Evolutionary conservation across 2,113 vertebrate species (phyloP).

Genomic region (Thamnaconus septentrionalis): DNA sequence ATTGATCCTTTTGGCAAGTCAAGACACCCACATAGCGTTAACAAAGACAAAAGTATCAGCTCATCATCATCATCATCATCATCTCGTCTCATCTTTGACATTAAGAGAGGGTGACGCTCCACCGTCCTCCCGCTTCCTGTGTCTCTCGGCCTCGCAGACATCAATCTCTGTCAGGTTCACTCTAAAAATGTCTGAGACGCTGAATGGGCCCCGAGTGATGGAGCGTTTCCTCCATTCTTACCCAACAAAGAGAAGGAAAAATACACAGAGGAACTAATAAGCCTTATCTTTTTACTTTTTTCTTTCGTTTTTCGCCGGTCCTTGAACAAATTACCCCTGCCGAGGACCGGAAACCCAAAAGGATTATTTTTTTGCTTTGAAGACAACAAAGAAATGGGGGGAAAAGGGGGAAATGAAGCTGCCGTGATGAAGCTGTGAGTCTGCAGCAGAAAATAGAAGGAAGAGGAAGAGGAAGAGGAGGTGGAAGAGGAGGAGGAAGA

Average conservation of each 20-base stretch:
- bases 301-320: too few relatives aligned
- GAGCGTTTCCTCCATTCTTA: slow-evolving; percentile 42
- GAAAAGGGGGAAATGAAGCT: not conserved
- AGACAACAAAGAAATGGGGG: not conserved
- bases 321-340: too few relatives aligned
- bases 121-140: too few relatives aligned
- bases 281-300: too few relatives aligned
- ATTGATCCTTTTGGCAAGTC: too few relatives aligned
- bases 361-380: not conserved
- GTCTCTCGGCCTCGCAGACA: not conserved
- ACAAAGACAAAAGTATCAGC: too few relatives aligned
- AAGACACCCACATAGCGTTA: too few relatives aligned
- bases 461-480: not conserved
- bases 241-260: slow-evolving; percentile 28
- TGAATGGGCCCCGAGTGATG: slow-evolving; percentile 28
- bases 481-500: not conserved
- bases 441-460: not conserved
- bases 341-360: too few relatives aligned
- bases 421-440: not conserved
- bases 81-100: too few relatives aligned
- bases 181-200: slow-evolving; percentile 37
- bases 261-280: too few relatives aligned
- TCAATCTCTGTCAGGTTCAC: slow-evolving; percentile 14
- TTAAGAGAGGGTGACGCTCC: too few relatives aligned
- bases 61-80: too few relatives aligned